Evolutionary conservation across 35 echinoderm and acorn worm genomes (phyloP).

Genomic region (Eucidaris tribuloides): DNA sequence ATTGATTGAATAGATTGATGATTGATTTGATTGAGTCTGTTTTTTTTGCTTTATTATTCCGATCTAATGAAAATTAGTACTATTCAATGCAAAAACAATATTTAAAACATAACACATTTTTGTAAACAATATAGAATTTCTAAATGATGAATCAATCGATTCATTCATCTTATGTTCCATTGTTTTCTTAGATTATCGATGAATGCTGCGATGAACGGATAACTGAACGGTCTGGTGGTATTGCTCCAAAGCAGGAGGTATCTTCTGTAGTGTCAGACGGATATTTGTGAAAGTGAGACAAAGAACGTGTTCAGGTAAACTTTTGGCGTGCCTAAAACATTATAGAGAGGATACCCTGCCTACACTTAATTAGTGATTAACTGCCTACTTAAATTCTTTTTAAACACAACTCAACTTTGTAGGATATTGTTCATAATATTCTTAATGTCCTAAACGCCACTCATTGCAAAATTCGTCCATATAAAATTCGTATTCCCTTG

Average conservation of each 20-base stretch:
- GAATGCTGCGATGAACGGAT: slow-evolving; percentile 43
- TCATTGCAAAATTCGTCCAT: no score
- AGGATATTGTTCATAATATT: no score
- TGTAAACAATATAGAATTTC: neutral
- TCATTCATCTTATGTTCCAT: neutral
- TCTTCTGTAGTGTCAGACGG: slow-evolving; percentile 50
- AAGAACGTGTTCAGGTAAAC: no score
- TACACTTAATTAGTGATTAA: no score
- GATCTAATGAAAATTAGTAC: neutral
- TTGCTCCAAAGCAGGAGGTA: slow-evolving; percentile 61
- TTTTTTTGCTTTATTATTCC: neutral
- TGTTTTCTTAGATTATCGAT: slow-evolving; percentile 45
- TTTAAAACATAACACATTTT: neutral
- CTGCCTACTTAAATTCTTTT: no score
- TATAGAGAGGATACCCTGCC: no score
- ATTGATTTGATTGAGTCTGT: neutral
- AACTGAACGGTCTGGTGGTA: slow-evolving; percentile 32
- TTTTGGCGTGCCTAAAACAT: no score
- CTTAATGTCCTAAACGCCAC: no score
- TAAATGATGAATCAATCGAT: neutral
- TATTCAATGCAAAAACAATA: neutral
- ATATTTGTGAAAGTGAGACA: slow-evolving; percentile 23
- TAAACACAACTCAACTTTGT: no score
- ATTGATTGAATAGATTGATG: neutral
- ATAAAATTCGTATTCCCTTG: no score